Evolutionary conservation across 2,113 vertebrate genomes (phyloP).

Genomic region (Scomber japonicus): DNA sequence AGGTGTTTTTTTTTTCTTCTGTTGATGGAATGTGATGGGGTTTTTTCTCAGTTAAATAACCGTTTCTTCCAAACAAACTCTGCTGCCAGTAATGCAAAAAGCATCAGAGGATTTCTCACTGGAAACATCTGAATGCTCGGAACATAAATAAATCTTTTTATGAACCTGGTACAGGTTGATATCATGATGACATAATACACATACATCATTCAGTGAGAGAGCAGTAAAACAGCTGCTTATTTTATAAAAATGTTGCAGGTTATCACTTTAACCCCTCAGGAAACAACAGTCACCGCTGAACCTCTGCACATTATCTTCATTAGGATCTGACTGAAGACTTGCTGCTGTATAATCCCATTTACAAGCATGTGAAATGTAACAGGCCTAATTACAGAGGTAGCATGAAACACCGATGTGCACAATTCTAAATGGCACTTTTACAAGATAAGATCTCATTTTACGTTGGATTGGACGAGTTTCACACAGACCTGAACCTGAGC

Average conservation of each 20-base stretch:
- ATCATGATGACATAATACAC: no score
- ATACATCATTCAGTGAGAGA: not conserved
- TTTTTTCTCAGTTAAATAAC: not conserved
- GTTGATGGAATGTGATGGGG: slow-evolving; percentile 19
- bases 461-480: slow-evolving; percentile 19
- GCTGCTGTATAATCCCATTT: slow-evolving; percentile 50
- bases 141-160: not conserved
- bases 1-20: not conserved
- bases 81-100: slow-evolving; percentile 3
- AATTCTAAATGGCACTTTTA: not conserved
- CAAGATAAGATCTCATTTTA: slow-evolving; percentile 41
- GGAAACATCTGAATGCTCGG: not conserved
- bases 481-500: slow-evolving; percentile 18
- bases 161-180: no score
- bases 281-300: slow-evolving; percentile 5
- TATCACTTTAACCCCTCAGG: not conserved
- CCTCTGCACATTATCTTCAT: slow-evolving; percentile 1
- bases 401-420: slow-evolving; percentile 8
- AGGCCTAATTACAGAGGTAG: slow-evolving; percentile 35
- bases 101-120: not conserved
- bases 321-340: slow-evolving; percentile 1
- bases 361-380: slow-evolving; percentile 31
- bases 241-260: not conserved
- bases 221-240: not conserved
- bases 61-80: slow-evolving; percentile 19